Conservation (phyloP, 2,113 vertebrate genomes). For the Cygnus atratus region DNA sequence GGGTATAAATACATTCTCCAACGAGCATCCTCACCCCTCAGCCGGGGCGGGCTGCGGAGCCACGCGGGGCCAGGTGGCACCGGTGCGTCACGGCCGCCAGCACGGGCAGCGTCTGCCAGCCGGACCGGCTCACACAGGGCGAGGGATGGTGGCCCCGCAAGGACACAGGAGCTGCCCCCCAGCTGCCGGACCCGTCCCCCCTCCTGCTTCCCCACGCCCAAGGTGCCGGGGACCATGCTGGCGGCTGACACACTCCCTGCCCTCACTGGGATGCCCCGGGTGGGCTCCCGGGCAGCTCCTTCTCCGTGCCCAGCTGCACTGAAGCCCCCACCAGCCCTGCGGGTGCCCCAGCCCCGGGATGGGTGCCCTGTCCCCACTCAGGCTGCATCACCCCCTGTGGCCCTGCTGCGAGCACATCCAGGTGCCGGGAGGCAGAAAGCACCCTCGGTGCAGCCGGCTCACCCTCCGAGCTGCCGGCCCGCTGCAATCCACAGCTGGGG, state of each 20-base stretch:
- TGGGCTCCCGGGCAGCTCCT: neutral
- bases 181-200: neutral
- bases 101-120: conserved; percentile 58
- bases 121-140: conserved; percentile 24
- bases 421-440: neutral
- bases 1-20: conserved; percentile 73
- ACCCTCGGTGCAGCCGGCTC: neutral
- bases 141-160: neutral
- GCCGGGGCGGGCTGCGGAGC: neutral
- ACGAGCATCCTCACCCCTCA: conserved; percentile 33
- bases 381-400: neutral
- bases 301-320: neutral
- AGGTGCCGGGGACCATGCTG: neutral
- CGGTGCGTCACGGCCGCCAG: conserved; percentile 56
- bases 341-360: neutral
- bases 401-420: neutral
- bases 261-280: rapidly evolving
- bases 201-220: neutral
- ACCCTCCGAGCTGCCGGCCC: neutral
- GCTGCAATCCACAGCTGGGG: neutral
- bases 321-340: neutral
- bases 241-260: neutral
- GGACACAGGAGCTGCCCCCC: neutral
- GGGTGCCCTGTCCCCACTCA: neutral
- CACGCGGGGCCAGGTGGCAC: conserved; percentile 21